phyloP scores from a whole-genome alignment of 2,888 invertebrate species.

The Apeira syringaria region DNA sequence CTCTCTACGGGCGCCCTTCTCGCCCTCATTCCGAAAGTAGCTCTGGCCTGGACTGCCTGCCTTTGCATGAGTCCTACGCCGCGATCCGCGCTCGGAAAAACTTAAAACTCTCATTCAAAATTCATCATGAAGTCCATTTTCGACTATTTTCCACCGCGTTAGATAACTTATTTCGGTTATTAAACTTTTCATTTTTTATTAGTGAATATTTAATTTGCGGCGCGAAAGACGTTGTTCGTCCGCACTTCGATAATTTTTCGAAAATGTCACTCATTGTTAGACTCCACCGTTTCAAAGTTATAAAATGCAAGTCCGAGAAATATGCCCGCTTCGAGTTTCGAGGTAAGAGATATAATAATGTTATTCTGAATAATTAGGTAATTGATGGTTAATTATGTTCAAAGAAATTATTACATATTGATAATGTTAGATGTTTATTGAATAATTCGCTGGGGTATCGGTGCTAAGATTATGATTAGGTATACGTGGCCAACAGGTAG shows the following conservation, averaged over 20 bases:
- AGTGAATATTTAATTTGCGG: conserved; percentile 4
- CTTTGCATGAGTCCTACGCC: conserved; percentile 11
- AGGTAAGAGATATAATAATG: conserved; percentile 87
- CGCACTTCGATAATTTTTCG: conserved; percentile 9
- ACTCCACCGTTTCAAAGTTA: conserved; percentile 87
- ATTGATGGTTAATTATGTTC: no score
- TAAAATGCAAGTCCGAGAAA: conserved; percentile 87
- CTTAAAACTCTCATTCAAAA: conserved; percentile 21
- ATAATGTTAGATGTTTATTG: no score
- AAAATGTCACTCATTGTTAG: conserved; percentile 88
- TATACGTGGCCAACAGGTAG: no score
- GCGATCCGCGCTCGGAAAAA: conserved; percentile 33
- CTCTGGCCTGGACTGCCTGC: conserved; percentile 27
- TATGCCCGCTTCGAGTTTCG: conserved; percentile 88
- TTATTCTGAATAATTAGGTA: no score
- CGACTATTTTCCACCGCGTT: neutral
- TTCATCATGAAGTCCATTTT: conserved; percentile 6
- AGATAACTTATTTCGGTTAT: neutral
- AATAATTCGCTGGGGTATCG: no score
- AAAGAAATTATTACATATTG: no score
- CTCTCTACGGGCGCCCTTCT: conserved; percentile 47
- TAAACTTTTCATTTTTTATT: neutral
- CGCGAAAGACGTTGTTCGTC: conserved; percentile 7
- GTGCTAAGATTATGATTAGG: no score
- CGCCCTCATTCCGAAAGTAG: conserved; percentile 38